Base-by-base conservation (phyloP, 2,888 invertebrate genomes). In the Drosophila formosana region DNA sequence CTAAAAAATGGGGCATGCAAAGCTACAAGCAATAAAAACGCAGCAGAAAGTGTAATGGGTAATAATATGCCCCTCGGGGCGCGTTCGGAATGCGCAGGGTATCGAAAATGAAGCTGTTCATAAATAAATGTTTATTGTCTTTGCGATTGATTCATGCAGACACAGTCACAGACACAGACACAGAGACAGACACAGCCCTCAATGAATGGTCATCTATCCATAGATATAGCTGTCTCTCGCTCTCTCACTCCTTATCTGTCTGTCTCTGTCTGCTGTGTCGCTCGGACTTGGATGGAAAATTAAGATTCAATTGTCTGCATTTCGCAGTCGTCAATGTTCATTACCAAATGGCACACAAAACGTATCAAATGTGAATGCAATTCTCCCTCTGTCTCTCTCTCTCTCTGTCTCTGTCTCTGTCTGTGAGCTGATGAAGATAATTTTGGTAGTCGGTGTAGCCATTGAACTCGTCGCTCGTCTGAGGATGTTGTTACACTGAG, bases 261-360 rank as follows among this genome's bases (percentile, higher is more conserved):
- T 37, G n/a, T 37, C 37, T n/a, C 11, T 37, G 11, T 37, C 37
- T 37, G n/a, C 11, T 41, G 8, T 28, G 30, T 30, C 30, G n/a
- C 61, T 41, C 52, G 55, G 65, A 41, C 62, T 56, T 51, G 50
- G 68, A 63, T 73, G 72, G 63, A 67, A 82, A 85, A 88, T 85
- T 85, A 88, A 88, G 88, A 85, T 85, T 85, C 85, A 82, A 88
- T 88, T 85, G 88, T 88, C 81, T 85, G 81, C 73, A 70, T 79
- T 83, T 77, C 77, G 72, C 75, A 82, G 86, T 88, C 85, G 81
- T 88, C 84, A 81, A 77, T 82, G 82, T 82, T 85, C 88, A 80
- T 88, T 85, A 88, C 70, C 76, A 67, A 76, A 78, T 76, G 73
- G 65, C 78, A 78, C 65, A 82, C 72, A 78, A 84, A 47, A 75